Conservation (phyloP, 2,888 invertebrate species). For the Cephus spinipes region DNA sequence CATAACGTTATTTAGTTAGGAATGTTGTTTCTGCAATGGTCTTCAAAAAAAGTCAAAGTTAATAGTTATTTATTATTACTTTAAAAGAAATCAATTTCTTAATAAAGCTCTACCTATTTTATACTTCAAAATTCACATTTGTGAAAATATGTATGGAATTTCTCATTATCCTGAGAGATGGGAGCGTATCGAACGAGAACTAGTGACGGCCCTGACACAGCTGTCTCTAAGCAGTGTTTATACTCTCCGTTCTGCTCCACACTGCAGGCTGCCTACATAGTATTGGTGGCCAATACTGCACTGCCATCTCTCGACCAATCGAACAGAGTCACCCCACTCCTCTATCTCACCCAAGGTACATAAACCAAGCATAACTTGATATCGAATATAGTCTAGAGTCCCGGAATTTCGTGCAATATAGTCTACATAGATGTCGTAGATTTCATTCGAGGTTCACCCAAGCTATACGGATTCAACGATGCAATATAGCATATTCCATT, state of each 20-base stretch:
- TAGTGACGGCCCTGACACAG: constrained; percentile 60
- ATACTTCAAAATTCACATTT: not conserved
- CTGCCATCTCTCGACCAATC: constrained; percentile 54
- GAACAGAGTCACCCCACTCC: constrained; percentile 31
- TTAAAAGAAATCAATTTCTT: not conserved
- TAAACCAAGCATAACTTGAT: constrained; percentile 20
- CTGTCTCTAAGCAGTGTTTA: constrained; percentile 64
- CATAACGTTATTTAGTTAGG: not conserved
- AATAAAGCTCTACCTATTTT: not conserved
- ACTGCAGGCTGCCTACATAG: not conserved
- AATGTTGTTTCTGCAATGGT: not conserved
- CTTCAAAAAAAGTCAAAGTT: not conserved
- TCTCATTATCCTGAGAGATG: not conserved
- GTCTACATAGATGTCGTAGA: not conserved
- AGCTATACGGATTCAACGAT: not conserved
- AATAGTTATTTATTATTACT: not conserved
- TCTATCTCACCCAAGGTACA: constrained; percentile 1
- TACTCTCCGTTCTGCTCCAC: constrained; percentile 45
- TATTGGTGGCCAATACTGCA: constrained; percentile 38
- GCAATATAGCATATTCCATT: not conserved
- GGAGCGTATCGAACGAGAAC: not conserved
- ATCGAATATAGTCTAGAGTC: constrained; percentile 5
- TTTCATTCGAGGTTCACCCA: not conserved
- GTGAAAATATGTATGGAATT: not conserved
- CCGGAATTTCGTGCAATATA: not conserved